Evolutionary conservation across 2,797 vertebrate genomes (phyloP).

Genomic region (Pterois miles): DNA sequence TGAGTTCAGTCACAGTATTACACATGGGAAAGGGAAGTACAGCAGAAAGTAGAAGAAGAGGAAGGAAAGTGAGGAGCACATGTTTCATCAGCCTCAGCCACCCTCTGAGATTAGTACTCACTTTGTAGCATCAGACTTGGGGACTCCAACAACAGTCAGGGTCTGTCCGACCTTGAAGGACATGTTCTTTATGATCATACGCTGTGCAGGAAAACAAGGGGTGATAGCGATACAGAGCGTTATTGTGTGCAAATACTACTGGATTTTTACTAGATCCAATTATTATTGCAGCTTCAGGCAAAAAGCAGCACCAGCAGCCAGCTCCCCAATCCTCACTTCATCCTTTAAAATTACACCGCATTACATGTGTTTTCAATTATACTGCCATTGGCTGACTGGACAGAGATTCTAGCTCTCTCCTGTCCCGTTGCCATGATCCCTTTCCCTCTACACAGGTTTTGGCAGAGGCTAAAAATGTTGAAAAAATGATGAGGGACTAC

Average conservation of each 20-base stretch:
- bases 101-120: constrained; percentile 51
- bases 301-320: constrained; percentile 2
- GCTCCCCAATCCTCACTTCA: constrained; percentile 1
- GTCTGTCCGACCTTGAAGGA: constrained; percentile 85
- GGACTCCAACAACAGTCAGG: constrained; percentile 74
- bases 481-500: constrained; percentile 40
- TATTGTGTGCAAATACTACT: constrained; percentile 28
- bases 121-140: constrained; percentile 68
- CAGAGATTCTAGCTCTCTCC: constrained; percentile 35
- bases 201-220: constrained; percentile 54
- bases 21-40: neutral
- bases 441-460: constrained; percentile 33
- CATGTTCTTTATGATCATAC: constrained; percentile 79
- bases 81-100: neutral
- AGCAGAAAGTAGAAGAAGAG: neutral
- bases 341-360: constrained; percentile 39
- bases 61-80: neutral
- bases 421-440: constrained; percentile 12
- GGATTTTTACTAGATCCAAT: constrained; percentile 28
- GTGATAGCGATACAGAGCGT: neutral
- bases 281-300: constrained; percentile 18
- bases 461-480: constrained; percentile 41
- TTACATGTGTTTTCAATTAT: constrained; percentile 74
- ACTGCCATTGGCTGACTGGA: constrained; percentile 22
- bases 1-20: neutral